These are phyloP conservation scores for Acheta domesticus DNA, from an alignment of 2,888 invertebrate species.

Conservation along the genomic window DNA sequence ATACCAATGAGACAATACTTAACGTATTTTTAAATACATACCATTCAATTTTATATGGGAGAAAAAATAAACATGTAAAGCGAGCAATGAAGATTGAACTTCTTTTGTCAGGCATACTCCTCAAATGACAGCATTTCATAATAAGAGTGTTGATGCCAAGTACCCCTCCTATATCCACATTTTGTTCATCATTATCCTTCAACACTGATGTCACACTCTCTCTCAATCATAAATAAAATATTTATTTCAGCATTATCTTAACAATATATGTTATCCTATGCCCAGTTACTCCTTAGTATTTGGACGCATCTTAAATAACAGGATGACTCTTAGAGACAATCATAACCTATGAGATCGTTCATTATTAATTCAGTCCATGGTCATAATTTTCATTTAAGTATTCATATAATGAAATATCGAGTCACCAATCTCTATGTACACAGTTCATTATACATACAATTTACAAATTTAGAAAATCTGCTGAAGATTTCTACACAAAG, in stretches of 20 bases:
- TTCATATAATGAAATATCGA: background rate
- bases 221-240: background rate
- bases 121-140: too few relatives aligned
- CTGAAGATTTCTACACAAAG: too few relatives aligned
- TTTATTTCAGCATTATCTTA: slow-evolving; percentile 5
- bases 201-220: background rate
- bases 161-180: too few relatives aligned
- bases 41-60: too few relatives aligned
- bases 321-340: background rate
- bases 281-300: background rate
- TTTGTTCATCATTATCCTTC: background rate
- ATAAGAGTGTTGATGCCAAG: too few relatives aligned
- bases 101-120: background rate
- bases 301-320: background rate
- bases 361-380: background rate
- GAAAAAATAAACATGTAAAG: too few relatives aligned
- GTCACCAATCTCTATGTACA: too few relatives aligned
- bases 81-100: background rate
- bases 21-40: background rate
- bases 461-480: too few relatives aligned
- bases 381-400: background rate
- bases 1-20: background rate
- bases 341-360: background rate
- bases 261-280: background rate
- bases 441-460: too few relatives aligned